These are phyloP conservation scores for Pollicipes pollicipes DNA, from an alignment of 1,140 invertebrate species.

Conservation along the genomic window DNA sequence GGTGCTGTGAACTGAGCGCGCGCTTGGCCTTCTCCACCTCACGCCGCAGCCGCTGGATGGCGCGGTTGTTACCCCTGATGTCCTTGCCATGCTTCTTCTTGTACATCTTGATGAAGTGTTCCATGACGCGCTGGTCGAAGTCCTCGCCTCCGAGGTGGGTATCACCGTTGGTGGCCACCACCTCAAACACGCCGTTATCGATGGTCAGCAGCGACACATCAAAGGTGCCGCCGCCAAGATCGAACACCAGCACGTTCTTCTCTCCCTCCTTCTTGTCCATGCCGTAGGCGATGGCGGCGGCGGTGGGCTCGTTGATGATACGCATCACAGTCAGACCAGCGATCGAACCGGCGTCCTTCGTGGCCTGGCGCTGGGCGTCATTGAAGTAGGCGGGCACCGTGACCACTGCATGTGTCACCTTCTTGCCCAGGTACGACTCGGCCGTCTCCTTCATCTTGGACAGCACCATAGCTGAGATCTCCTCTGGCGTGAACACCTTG, in stretches of 20 bases:
- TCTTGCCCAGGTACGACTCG: slow-evolving; percentile 93
- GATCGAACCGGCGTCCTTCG: slow-evolving; percentile 56
- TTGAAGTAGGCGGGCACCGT: slow-evolving; percentile 98
- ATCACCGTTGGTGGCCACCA: slow-evolving; percentile 94
- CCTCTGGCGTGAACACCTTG: slow-evolving; percentile 86
- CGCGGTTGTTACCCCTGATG: slow-evolving; percentile 79
- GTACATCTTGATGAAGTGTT: slow-evolving; percentile 95
- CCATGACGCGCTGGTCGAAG: slow-evolving; percentile 96
- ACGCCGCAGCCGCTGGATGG: slow-evolving; percentile 87
- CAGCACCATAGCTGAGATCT: slow-evolving; percentile 41
- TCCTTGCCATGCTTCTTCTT: slow-evolving; percentile 99
- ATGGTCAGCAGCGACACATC: slow-evolving; percentile 98
- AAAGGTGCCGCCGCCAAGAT: slow-evolving; percentile 98
- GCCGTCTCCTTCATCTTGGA: slow-evolving; percentile 64
- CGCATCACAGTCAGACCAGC: slow-evolving; percentile 90
- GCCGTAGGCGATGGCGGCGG: slow-evolving; percentile 78
- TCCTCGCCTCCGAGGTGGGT: slow-evolving; percentile 97
- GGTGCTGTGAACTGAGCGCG: slow-evolving; percentile 82
- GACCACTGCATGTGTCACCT: slow-evolving; percentile 90
- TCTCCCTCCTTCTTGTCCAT: slow-evolving; percentile 98
- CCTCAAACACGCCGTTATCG: slow-evolving; percentile 86
- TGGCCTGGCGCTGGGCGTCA: slow-evolving; percentile 91
- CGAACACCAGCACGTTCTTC: slow-evolving; percentile 97
- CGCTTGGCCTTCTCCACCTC: slow-evolving; percentile 97
- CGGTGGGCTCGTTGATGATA: slow-evolving; percentile 95